Evolutionary conservation across 2,888 invertebrate species (phyloP).

Genomic region (Rotaria sp.): DNA sequence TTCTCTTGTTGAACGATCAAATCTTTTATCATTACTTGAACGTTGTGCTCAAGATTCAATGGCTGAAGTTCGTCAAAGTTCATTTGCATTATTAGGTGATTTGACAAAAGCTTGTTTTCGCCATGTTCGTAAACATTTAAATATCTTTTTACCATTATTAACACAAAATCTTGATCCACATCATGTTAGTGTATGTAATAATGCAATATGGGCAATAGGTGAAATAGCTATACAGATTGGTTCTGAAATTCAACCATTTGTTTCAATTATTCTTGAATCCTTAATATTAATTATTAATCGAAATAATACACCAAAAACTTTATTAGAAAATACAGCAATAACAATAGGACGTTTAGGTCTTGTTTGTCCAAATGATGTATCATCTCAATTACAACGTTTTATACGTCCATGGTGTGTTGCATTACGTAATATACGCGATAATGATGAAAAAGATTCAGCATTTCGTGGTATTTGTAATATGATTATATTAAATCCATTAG

Average conservation of each 20-base stretch:
- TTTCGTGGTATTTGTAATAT: slow-evolving; percentile 98
- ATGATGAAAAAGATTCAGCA: slow-evolving; percentile 98
- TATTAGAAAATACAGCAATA: slow-evolving; percentile 93
- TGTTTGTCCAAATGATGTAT: slow-evolving; percentile 99
- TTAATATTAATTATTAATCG: slow-evolving; percentile 90
- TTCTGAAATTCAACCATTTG: slow-evolving; percentile 80
- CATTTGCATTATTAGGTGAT: slow-evolving; percentile 92
- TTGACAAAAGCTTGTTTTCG: slow-evolving; percentile 96
- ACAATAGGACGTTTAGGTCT: slow-evolving; percentile 64
- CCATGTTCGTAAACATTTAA: slow-evolving; percentile 70
- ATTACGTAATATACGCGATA: slow-evolving; percentile 92
- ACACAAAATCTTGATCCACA: slow-evolving; percentile 93
- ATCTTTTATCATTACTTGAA: not conserved
- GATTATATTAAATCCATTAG: slow-evolving; percentile 93
- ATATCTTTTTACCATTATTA: slow-evolving; percentile 87
- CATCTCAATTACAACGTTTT: slow-evolving; percentile 99
- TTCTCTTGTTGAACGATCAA: slow-evolving; percentile 7
- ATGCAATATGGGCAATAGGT: slow-evolving; percentile 99
- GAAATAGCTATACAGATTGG: slow-evolving; percentile 66
- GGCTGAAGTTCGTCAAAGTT: slow-evolving; percentile 90
- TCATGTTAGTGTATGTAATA: slow-evolving; percentile 80
- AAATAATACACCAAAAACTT: slow-evolving; percentile 92
- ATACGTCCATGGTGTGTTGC: slow-evolving; percentile 98
- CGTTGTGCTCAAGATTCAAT: slow-evolving; percentile 29
- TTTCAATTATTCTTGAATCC: slow-evolving; percentile 78